Conservation (phyloP, 2,888 invertebrate species). For the Dichetophora obliterata region DNA sequence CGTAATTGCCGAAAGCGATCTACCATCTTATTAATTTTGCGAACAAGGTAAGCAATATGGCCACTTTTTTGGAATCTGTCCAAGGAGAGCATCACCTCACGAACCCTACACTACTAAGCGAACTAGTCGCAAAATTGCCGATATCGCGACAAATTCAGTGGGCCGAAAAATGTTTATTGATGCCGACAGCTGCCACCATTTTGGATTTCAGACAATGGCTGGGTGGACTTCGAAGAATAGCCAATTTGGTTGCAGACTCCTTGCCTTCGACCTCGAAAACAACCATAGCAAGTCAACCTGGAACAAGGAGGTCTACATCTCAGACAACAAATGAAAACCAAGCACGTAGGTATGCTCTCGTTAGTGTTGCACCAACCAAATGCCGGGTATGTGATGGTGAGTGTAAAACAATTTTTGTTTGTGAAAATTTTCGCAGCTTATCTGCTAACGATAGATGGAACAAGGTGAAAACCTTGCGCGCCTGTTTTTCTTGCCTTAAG, state of each 20-base stretch:
- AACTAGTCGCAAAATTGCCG: no score
- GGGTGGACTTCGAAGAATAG: not conserved
- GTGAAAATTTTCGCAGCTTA: slow-evolving; percentile 18
- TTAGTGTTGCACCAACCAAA: not conserved
- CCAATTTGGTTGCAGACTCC: slow-evolving; percentile 14
- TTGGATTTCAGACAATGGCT: slow-evolving; percentile 26
- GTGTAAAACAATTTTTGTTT: not conserved
- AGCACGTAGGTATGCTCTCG: not conserved
- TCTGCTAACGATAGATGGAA: slow-evolving; percentile 34
- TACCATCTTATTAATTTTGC: not conserved
- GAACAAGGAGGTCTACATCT: not conserved
- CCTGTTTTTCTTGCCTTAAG: no score
- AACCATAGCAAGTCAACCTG: no score
- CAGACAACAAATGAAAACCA: not conserved
- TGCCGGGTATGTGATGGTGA: not conserved
- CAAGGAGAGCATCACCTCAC: no score
- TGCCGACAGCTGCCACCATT: slow-evolving; percentile 2
- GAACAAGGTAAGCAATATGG: slow-evolving; percentile 34
- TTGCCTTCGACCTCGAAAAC: not conserved
- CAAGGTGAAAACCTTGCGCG: not conserved
- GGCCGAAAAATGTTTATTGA: no score
- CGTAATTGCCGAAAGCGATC: no score
- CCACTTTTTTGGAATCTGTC: slow-evolving; percentile 14
- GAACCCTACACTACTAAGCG: no score
- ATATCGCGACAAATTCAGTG: no score